Conservation (phyloP, 2,888 invertebrate genomes). For the Sthenelais limicola region DNA sequence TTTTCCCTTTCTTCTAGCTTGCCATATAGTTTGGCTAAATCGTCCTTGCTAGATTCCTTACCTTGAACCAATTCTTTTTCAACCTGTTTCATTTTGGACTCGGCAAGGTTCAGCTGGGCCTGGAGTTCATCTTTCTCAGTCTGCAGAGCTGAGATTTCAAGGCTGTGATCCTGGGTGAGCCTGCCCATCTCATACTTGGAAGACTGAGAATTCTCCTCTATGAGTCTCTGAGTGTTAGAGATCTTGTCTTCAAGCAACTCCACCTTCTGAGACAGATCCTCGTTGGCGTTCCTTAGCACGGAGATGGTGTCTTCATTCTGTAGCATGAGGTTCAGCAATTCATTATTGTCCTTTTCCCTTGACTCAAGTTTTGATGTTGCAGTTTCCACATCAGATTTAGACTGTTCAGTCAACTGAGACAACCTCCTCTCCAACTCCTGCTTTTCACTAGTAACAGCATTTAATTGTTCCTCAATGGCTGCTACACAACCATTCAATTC, state of each 20-base stretch:
- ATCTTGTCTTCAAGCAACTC: not conserved
- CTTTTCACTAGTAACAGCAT: too few species aligned
- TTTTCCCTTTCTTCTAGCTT: not conserved
- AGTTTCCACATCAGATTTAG: not conserved
- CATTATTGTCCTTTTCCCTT: constrained; percentile 24
- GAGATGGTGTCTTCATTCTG: constrained; percentile 10
- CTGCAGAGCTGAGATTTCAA: not conserved
- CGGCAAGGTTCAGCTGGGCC: not conserved
- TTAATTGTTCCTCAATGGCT: not conserved
- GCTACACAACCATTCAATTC: not conserved
- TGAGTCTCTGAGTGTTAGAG: not conserved
- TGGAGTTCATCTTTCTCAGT: not conserved
- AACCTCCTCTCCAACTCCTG: not conserved
- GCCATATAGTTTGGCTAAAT: not conserved
- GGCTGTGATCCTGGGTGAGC: not conserved
- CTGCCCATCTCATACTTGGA: not conserved
- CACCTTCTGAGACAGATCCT: not conserved
- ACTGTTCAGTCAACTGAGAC: not conserved
- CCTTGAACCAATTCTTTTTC: not conserved
- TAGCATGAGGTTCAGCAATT: constrained; percentile 8
- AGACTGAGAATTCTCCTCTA: not conserved
- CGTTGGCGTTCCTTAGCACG: not conserved
- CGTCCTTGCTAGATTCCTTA: not conserved
- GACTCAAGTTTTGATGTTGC: not conserved
- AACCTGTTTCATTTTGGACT: not conserved